These are phyloP conservation scores for Conops quadrifasciatus DNA, from an alignment of 2,888 invertebrate genomes.

Conservation along the genomic window DNA sequence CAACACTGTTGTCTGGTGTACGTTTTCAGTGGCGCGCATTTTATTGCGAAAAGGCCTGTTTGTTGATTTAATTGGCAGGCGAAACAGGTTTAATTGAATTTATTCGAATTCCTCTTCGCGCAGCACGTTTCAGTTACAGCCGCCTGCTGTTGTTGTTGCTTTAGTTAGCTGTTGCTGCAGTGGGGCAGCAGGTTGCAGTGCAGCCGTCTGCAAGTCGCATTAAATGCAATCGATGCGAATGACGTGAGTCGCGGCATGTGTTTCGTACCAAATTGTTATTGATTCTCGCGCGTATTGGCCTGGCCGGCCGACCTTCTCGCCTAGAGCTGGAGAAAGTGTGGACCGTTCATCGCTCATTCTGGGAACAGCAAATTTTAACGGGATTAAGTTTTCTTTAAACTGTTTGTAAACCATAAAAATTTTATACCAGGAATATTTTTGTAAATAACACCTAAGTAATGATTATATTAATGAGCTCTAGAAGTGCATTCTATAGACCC, in stretches of 20 bases:
- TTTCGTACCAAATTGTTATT: not conserved
- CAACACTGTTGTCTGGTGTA: too few species aligned
- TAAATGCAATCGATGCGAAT: not conserved
- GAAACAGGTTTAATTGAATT: constrained; percentile 35
- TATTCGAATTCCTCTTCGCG: constrained; percentile 6
- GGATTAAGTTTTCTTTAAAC: too few species aligned
- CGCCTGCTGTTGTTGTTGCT: constrained; percentile 1
- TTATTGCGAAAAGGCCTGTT: constrained; percentile 37
- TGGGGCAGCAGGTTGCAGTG: constrained; percentile 8
- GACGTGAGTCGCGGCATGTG: not conserved
- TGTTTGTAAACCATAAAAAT: too few species aligned
- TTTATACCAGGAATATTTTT: too few species aligned
- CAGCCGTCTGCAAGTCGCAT: constrained; percentile 12
- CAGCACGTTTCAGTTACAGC: constrained; percentile 17
- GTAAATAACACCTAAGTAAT: too few species aligned
- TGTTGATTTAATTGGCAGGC: constrained; percentile 49
- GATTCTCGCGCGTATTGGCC: not conserved
- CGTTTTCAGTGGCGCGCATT: too few species aligned
- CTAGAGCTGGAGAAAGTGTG: too few species aligned
- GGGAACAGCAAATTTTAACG: too few species aligned
- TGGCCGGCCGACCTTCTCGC: too few species aligned
- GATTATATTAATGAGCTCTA: too few species aligned
- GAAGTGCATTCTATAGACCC: too few species aligned
- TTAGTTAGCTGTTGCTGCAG: constrained; percentile 1
- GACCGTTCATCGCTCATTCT: too few species aligned